phyloP scores from a whole-genome alignment of 2,113 vertebrate genomes.

The Rhinogobius similis region DNA sequence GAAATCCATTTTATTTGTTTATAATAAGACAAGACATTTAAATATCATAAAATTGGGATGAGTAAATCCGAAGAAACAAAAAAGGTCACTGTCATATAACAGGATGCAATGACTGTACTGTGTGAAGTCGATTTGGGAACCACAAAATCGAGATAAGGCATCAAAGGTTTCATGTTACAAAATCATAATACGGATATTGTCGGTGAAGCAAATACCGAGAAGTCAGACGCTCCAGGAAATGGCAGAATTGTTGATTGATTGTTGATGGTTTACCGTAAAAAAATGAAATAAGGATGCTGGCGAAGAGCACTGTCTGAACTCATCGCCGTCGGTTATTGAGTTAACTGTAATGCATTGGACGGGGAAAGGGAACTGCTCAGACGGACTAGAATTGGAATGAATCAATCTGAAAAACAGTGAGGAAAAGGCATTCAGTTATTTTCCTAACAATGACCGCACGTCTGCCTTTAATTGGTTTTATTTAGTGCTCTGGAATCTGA shows the following conservation, averaged over 20 bases:
- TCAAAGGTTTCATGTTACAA: background rate
- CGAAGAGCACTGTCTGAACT: background rate
- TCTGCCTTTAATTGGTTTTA: background rate
- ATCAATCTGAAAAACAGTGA: background rate
- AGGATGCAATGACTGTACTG: too few species aligned
- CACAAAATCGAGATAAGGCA: background rate
- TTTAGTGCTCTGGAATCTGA: background rate
- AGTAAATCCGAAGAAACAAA: background rate
- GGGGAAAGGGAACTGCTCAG: background rate
- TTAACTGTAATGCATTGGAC: background rate
- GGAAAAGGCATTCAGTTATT: background rate
- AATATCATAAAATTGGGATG: background rate
- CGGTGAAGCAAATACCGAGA: background rate
- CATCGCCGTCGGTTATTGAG: background rate
- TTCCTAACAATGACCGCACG: background rate
- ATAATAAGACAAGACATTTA: too few species aligned
- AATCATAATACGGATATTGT: background rate
- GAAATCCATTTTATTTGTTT: too few species aligned
- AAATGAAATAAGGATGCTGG: conserved; percentile 13
- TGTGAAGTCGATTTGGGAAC: background rate
- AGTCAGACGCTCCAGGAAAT: conserved; percentile 14
- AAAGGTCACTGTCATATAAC: too few species aligned
- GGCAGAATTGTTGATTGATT: conserved; percentile 1
- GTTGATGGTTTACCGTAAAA: conserved; percentile 11
- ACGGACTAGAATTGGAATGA: background rate